These are phyloP conservation scores for Portunus trituberculatus DNA, from an alignment of 1,140 invertebrate genomes.

Conservation along the genomic window DNA sequence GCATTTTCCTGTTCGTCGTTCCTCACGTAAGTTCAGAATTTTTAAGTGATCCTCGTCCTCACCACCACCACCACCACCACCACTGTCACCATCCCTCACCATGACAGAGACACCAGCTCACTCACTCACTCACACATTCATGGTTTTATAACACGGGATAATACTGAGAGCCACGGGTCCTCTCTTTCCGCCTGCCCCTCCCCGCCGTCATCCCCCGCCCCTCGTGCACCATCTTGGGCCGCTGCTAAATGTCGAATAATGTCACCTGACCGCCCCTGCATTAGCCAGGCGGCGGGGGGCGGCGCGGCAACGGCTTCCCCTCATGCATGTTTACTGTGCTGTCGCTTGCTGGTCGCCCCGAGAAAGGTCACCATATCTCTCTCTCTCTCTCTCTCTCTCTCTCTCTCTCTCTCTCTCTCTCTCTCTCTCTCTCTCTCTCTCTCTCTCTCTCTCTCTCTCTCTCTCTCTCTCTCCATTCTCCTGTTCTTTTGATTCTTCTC, in stretches of 20 bases:
- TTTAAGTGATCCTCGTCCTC: background rate
- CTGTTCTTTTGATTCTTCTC: no score
- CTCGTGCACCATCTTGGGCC: background rate
- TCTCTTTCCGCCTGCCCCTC: background rate
- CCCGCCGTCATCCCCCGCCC: background rate
- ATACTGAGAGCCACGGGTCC: background rate
- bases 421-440: background rate
- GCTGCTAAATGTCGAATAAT: constrained; percentile 53
- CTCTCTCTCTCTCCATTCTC: no score
- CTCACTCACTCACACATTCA: constrained; percentile 40
- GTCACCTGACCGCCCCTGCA: constrained; percentile 47
- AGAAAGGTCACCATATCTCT: background rate
- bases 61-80: background rate
- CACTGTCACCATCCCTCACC: background rate
- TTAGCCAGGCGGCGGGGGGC: constrained; percentile 27
- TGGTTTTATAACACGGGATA: constrained; percentile 33
- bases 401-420: no score
- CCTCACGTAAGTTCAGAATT: no score
- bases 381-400: no score
- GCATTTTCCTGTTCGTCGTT: no score
- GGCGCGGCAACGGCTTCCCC: background rate
- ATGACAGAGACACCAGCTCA: background rate
- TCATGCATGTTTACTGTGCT: background rate
- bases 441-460: background rate
- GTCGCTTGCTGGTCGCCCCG: background rate